These are phyloP conservation scores for Miltochrista miniata DNA, from an alignment of 2,888 invertebrate genomes.

Conservation along the genomic window DNA sequence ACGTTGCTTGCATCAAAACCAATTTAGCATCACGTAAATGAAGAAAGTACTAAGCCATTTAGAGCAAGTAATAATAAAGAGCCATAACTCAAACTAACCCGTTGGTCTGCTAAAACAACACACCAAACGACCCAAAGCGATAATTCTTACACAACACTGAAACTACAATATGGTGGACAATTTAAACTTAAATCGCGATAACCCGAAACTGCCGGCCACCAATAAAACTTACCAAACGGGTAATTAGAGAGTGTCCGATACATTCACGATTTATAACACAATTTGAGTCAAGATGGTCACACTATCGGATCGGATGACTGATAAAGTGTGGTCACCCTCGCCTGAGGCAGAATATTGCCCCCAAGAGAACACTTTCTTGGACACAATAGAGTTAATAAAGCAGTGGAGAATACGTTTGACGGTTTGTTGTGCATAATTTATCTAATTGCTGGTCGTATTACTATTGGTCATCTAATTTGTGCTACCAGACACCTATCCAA, in stretches of 20 bases:
- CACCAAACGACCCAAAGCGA: conserved; percentile 44
- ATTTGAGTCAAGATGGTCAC: conserved; percentile 47
- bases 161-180: conserved; percentile 66
- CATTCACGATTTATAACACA: conserved; percentile 62
- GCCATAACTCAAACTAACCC: conserved; percentile 15
- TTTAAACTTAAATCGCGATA: conserved; percentile 71
- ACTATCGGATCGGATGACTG: conserved; percentile 70
- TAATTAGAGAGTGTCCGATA: conserved; percentile 75
- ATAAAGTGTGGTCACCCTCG: conserved; percentile 73
- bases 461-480: conserved; percentile 2
- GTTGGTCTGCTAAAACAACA: conserved; percentile 31
- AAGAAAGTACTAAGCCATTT: neutral
- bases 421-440: conserved; percentile 27
- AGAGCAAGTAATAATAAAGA: conserved; percentile 9
- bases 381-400: conserved; percentile 45
- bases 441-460: conserved; percentile 35
- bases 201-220: conserved; percentile 64
- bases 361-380: conserved; percentile 69
- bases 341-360: conserved; percentile 59
- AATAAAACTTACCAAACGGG: conserved; percentile 76
- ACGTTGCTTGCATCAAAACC: no score
- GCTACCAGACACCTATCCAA: no score
- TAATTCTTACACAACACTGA: conserved; percentile 54
- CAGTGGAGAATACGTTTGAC: conserved; percentile 30
- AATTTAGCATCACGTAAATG: no score